A percentile compares a stretch with the other conserved stretches of the same genome.
These are phyloP conservation scores for Cynopterus brachyotis DNA, from an alignment of 2,113 vertebrate species.

Conservation along the genomic window DNA sequence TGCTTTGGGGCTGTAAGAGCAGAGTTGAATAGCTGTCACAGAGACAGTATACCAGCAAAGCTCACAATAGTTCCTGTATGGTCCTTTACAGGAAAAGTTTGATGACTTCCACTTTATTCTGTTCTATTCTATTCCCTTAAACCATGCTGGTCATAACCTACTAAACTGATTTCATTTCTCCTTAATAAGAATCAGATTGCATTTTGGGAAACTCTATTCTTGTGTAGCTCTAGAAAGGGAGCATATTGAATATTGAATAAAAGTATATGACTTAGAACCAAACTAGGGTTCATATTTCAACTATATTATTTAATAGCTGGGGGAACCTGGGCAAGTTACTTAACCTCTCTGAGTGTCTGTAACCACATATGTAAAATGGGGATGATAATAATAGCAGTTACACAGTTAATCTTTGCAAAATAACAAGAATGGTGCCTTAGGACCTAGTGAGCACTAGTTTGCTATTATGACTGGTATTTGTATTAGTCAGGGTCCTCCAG, in stretches of 20 bases:
- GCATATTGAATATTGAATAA: background rate
- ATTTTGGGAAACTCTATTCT: background rate
- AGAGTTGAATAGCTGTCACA: background rate
- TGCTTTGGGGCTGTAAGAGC: background rate
- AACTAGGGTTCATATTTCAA: background rate
- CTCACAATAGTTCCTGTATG: background rate
- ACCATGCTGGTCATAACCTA: background rate
- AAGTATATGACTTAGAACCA: background rate
- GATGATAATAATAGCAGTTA: background rate
- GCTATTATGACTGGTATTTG: background rate
- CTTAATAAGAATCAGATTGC: background rate
- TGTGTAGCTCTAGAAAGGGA: background rate
- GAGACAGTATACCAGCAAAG: background rate
- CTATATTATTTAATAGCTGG: background rate
- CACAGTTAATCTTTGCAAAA: no score
- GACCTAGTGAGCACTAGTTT: background rate
- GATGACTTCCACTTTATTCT: background rate
- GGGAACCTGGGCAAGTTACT: background rate
- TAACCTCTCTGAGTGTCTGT: background rate
- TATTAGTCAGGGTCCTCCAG: background rate
- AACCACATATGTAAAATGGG: background rate
- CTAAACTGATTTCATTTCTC: background rate
- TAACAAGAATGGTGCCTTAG: no score
- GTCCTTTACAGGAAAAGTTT: background rate
- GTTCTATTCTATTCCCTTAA: background rate